Evolutionary conservation across 2,797 vertebrate genomes (phyloP), one percentile per base, ranked within the genome.

Genomic region (Diplodus puntazzo): DNA sequence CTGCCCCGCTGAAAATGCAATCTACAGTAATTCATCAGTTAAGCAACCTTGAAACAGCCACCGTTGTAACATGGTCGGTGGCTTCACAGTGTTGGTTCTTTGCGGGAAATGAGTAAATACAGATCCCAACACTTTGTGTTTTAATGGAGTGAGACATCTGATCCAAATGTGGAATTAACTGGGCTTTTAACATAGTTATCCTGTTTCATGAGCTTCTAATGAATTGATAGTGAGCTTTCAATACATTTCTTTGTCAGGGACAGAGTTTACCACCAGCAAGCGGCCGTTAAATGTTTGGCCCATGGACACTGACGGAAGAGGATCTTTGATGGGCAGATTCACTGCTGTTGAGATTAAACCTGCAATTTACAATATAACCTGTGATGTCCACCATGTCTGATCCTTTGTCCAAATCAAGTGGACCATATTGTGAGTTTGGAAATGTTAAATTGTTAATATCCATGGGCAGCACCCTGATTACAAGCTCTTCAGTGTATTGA

Each of bases 401-500:
- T 53, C 46, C 73, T 59, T 46, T 66, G 59, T 62, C 61, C 17
- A 5, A 25, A 16, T 73, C 30, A 45, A 39, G 58, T 55, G 20
- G 0, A 16, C 20, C 21, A 34, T 1, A 25, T 18, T 50, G 52
- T 42, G 20, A 62, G 62, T 68, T 59, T 34, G 27, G 63, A 46
- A 18, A 70, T 84, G 64, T 55, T 73, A 42, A 50, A 78, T 73
- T 68, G 42, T 72, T 77, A 53, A 53, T 76, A 63, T 27, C 23
- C 50, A 64, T 17, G 5, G 73, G 74, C 63, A 57, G 67, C 20
- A 61, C 63, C 67, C 71, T 79, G 49, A 77, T 69, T 77, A 59
- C 77, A 71, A 59, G 66, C 59, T 73, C 69, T 85, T 58, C 50
- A 72, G 80, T 60, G 52, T 82, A 79, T 83, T 43, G 64, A 90